Evolutionary conservation across 2,888 invertebrate species (phyloP), one percentile per base, ranked within the genome.

Genomic region (Eupithecia dodoneata): DNA sequence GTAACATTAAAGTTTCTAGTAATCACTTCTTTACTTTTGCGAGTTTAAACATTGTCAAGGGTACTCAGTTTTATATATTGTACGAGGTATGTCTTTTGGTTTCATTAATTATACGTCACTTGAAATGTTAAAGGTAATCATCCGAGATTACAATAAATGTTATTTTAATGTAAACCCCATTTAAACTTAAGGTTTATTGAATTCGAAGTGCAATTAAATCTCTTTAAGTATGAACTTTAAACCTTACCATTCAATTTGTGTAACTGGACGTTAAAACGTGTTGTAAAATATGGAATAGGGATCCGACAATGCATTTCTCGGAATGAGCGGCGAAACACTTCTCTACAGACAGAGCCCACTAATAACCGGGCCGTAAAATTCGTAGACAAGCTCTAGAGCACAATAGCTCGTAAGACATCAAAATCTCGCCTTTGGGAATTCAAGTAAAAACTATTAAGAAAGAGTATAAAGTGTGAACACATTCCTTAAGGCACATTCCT

Each of bases 351-450:
- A 66, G 52, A 71, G 71, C 49, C 55, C 42, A 59, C 66, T 42
- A 44, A 69, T 65, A 72, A 74, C 49, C 72, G 30, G 70, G 72
- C 66, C 44, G 42, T 71, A 75, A 71, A 75, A 72, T 72, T 69
- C 13, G 12, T 42, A 73, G 74, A 76, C 71, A 77, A 72, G 67
- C 72, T 69, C 49, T 44, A 49, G 72, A 76, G 12, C 71, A 74
- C 71, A 74, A 71, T 67, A 72, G 49, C 63, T 70, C 72, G 65
- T 41, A 52, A 77, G 72, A 66, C 52, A 77, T 75, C 72, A 73
- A 67, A 42, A 73, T 45, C 12, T n/a, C 69, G 66, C 67, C 67
- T 73, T 67, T 72, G 44, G 47, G 47, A 59, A 59, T 59, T 59
- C 55, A 59, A 59, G n/a, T 18, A 59, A 59, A n/a, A 18, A 59